Evolutionary conservation across 2,113 vertebrate genomes (phyloP).

Genomic region (Rhinolophus ferrumequinum): DNA sequence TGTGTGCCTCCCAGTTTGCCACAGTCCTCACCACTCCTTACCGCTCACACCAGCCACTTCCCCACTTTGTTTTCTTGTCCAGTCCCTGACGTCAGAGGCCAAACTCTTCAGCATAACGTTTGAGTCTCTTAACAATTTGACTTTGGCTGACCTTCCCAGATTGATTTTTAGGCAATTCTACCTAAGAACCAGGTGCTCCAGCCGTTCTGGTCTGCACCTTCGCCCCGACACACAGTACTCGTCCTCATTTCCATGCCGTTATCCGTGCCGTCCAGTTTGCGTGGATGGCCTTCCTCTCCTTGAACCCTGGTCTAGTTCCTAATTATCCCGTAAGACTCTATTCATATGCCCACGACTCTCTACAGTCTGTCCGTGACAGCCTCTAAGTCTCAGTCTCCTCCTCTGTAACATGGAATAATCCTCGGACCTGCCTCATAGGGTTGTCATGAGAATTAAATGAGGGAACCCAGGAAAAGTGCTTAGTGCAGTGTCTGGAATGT

Average conservation of each 20-base stretch:
- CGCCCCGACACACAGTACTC: neutral
- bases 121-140: neutral
- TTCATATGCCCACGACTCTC: neutral
- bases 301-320: neutral
- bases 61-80: neutral
- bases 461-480: neutral
- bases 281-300: neutral
- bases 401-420: neutral
- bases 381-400: neutral
- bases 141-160: neutral
- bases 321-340: neutral
- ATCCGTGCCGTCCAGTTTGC: neutral
- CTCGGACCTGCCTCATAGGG: neutral
- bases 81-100: neutral
- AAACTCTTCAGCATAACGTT: neutral
- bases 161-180: neutral
- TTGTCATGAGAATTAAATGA: neutral
- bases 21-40: neutral
- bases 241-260: neutral
- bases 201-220: neutral
- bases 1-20: neutral
- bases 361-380: neutral
- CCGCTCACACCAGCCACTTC: neutral
- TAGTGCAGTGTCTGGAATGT: neutral
- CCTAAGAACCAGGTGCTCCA: neutral